A percentile compares a stretch with the other conserved stretches of the same genome.
phyloP scores from a whole-genome alignment of 2,797 vertebrate species.

The Anniella stebbinsi region DNA sequence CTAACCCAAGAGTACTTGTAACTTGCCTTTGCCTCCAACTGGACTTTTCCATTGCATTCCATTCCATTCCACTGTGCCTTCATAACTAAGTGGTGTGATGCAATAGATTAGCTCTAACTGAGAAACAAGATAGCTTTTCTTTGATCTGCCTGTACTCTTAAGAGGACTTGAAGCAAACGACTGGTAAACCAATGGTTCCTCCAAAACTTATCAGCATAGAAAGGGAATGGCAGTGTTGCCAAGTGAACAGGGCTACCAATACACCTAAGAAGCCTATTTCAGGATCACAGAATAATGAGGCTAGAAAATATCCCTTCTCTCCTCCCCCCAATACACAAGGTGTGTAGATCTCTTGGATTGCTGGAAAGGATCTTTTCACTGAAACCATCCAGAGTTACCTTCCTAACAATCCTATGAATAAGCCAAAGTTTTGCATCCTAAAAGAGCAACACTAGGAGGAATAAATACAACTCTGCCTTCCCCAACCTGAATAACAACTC shows the following conservation, averaged over 20 bases:
- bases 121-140: no score
- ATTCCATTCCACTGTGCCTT: slow-evolving; percentile 13
- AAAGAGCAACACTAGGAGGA: background rate
- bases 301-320: background rate
- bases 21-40: slow-evolving; percentile 13
- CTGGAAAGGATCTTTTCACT: background rate
- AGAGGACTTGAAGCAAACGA: background rate
- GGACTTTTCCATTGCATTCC: slow-evolving; percentile 21
- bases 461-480: background rate
- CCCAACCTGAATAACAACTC: no score
- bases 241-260: background rate
- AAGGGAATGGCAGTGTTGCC: background rate
- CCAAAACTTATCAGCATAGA: background rate
- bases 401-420: background rate
- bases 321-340: no score
- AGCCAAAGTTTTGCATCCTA: background rate
- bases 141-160: background rate
- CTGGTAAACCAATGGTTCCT: background rate
- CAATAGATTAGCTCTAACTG: background rate
- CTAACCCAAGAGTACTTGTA: background rate
- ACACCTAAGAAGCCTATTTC: background rate
- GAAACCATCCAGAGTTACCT: background rate
- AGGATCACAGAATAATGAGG: background rate
- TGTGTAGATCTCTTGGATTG: background rate
- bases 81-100: slow-evolving; percentile 19